Conservation (phyloP, 2,113 vertebrate species). For the Himantopus leucocephalus region DNA sequence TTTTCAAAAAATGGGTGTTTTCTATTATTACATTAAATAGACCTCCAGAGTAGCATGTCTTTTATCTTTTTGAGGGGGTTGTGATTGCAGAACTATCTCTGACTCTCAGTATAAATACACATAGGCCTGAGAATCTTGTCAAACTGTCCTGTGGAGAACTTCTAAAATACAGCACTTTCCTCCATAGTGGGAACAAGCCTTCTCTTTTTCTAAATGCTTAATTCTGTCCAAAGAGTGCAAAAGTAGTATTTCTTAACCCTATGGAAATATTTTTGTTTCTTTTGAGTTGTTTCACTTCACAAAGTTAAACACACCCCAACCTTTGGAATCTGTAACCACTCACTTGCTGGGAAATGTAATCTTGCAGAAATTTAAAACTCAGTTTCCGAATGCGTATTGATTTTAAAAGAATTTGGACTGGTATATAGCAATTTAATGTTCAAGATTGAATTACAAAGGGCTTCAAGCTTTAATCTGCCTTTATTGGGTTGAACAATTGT, state of each 20-base stretch:
- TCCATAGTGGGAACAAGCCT: neutral
- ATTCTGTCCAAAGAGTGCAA: conserved; percentile 16
- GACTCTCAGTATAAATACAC: neutral
- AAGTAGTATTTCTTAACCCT: neutral
- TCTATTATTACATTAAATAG: neutral
- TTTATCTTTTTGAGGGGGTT: neutral
- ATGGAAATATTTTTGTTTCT: neutral
- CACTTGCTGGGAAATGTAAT: neutral
- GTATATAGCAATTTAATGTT: neutral
- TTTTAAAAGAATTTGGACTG: neutral
- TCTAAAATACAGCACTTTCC: neutral
- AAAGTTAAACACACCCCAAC: neutral
- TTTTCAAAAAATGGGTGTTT: neutral
- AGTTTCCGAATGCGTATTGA: neutral
- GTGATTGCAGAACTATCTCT: neutral
- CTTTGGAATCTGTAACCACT: conserved; percentile 3
- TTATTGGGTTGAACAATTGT: conserved; percentile 35
- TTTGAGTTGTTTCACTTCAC: no score
- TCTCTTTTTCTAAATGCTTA: neutral
- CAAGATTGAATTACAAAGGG: conserved; percentile 27
- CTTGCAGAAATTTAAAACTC: neutral
- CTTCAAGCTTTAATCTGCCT: conserved; percentile 62
- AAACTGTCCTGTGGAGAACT: neutral
- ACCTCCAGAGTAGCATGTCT: neutral
- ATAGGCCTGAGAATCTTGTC: neutral